Conservation (phyloP, 2,113 vertebrate genomes). For the Anthoscopus minutus region DNA sequence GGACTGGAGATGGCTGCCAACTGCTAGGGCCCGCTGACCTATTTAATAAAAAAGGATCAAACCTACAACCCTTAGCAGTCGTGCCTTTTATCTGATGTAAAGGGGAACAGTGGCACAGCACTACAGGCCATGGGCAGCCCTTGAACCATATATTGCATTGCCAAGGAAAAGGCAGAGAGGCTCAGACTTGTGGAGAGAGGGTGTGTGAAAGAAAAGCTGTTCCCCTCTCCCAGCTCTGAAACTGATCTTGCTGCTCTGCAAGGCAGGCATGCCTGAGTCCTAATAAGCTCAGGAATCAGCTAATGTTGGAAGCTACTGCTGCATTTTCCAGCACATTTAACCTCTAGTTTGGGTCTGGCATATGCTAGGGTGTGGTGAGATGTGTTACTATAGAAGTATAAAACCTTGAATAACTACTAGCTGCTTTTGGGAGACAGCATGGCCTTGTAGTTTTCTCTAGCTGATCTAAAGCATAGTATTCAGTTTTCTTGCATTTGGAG, state of each 20-base stretch:
- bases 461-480: background rate
- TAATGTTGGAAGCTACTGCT: background rate
- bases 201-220: background rate
- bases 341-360: background rate
- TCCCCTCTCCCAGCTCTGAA: background rate
- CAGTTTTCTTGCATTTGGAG: background rate
- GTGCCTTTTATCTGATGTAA: background rate
- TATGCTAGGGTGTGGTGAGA: background rate
- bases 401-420: background rate
- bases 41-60: constrained; percentile 8
- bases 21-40: constrained; percentile 3
- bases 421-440: background rate
- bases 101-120: background rate
- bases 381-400: background rate
- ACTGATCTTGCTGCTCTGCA: background rate
- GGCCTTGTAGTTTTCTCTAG: background rate
- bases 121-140: background rate
- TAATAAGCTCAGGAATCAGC: background rate
- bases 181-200: background rate
- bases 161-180: constrained; percentile 7
- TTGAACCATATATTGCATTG: background rate
- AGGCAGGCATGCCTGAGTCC: background rate
- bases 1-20: background rate
- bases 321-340: background rate
- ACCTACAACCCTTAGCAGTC: background rate